phyloP scores from a whole-genome alignment of 2,113 vertebrate species.

The Vanacampus margaritifer region DNA sequence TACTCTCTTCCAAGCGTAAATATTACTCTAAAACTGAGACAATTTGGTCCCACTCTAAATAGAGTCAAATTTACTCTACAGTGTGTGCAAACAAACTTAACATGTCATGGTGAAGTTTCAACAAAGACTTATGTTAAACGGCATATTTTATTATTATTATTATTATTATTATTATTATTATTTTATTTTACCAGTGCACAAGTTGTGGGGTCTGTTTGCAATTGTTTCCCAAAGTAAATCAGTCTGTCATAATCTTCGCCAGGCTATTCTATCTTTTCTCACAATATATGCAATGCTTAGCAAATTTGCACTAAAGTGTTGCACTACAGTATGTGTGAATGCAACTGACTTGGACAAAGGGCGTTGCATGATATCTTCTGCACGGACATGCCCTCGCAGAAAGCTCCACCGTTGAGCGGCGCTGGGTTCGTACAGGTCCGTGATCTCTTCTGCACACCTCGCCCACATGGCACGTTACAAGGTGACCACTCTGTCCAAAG shows the following conservation, averaged over 20 bases:
- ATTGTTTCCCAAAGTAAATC: background rate
- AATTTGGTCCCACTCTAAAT: no score
- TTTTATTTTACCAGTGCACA: no score
- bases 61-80: no score
- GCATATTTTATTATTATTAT: no score
- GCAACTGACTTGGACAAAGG: slow-evolving; percentile 81
- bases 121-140: no score
- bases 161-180: no score
- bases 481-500: slow-evolving; percentile 92
- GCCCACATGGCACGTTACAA: slow-evolving; percentile 88
- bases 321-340: slow-evolving; percentile 28
- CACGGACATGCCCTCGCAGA: slow-evolving; percentile 91
- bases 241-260: slow-evolving; percentile 17
- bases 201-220: background rate
- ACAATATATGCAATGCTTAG: background rate
- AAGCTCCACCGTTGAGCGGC: slow-evolving; percentile 90
- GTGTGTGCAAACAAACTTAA: no score
- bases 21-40: no score
- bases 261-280: background rate
- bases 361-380: slow-evolving; percentile 92
- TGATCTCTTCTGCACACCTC: slow-evolving; percentile 89
- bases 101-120: no score
- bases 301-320: background rate
- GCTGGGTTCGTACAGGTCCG: slow-evolving; percentile 94
- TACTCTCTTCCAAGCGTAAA: no score